A percentile compares a stretch with the other conserved stretches of the same genome.
Conservation (phyloP, 2,113 vertebrate species). For the Sialia sialis region DNA sequence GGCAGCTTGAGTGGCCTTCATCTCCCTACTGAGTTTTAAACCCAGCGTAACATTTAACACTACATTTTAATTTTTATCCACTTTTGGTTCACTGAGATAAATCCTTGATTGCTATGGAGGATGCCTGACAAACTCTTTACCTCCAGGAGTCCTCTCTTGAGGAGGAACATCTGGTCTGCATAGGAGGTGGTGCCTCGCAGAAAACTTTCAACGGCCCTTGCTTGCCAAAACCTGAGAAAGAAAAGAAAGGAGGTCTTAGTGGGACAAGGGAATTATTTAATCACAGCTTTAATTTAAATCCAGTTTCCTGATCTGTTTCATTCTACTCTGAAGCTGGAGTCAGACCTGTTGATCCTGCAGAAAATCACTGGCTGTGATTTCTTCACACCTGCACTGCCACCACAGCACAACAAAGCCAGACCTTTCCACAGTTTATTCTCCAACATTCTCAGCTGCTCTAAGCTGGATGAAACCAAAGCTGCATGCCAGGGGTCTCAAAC, state of each 20-base stretch:
- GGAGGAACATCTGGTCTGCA: constrained; percentile 97
- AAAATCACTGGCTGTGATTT: not conserved
- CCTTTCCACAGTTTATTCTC: not conserved
- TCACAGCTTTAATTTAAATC: not conserved
- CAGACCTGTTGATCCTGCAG: not conserved
- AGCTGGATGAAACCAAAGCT: not conserved
- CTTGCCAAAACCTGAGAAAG: constrained; percentile 92
- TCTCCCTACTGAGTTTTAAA: not conserved
- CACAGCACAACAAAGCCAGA: not conserved
- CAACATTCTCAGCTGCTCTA: not conserved
- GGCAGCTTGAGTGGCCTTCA: not conserved
- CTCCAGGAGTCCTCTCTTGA: constrained; percentile 95
- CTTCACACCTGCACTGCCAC: not conserved
- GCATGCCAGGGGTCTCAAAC: not conserved
- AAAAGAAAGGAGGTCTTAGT: not conserved
- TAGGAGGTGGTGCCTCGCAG: constrained; percentile 96
- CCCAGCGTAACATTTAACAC: not conserved
- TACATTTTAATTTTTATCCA: not conserved
- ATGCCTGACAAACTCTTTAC: constrained; percentile 57
- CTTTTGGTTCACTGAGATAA: not conserved
- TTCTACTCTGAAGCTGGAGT: not conserved
- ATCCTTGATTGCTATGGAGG: not conserved
- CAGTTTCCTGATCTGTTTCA: not conserved
- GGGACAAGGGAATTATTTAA: not conserved
- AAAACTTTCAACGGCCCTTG: constrained; percentile 97